phyloP scores from a whole-genome alignment of 2,113 vertebrate species.

The Eclectus roratus region DNA sequence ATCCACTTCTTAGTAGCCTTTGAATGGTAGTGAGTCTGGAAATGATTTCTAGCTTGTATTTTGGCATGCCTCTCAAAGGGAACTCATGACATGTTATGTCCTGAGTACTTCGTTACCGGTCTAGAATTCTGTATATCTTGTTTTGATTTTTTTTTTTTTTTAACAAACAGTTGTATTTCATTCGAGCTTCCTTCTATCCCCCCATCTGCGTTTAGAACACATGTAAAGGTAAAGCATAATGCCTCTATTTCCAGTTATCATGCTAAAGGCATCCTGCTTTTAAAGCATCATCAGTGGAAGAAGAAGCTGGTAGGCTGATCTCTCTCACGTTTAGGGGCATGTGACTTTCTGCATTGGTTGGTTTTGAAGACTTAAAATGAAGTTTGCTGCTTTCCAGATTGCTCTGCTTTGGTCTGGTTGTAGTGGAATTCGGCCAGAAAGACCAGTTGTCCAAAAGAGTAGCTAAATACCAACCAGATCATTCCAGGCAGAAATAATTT shows the following conservation, averaged over 20 bases:
- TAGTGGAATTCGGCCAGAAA: neutral
- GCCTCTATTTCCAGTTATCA: neutral
- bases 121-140: neutral
- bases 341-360: neutral
- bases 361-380: neutral
- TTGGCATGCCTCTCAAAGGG: neutral
- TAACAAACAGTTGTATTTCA: neutral
- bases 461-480: neutral
- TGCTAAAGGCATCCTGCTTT: neutral
- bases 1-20: neutral
- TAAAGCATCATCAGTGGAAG: conserved; percentile 28
- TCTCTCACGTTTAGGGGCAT: neutral
- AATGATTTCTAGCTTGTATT: neutral
- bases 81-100: neutral
- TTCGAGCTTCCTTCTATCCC: neutral
- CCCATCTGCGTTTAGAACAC: neutral
- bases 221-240: neutral
- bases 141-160: neutral
- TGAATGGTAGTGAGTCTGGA: neutral
- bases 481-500: neutral
- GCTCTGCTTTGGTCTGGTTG: neutral
- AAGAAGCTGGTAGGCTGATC: conserved; percentile 19
- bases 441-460: neutral
- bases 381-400: neutral
- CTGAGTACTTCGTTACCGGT: neutral